Conservation (phyloP, 2,113 vertebrate species). For the Oxyura jamaicensis region DNA sequence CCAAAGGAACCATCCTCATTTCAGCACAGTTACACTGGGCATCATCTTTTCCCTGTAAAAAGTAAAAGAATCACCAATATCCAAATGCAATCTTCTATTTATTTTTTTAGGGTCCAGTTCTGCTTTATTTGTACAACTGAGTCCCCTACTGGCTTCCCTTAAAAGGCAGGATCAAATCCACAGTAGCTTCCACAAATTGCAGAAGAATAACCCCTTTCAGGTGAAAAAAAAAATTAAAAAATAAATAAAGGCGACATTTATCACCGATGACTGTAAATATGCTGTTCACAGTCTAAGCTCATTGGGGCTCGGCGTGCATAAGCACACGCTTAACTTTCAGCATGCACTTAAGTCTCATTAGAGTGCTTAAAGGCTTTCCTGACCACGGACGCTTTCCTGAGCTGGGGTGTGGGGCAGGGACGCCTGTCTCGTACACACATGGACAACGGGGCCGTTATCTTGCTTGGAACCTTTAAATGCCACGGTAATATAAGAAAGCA, state of each 20-base stretch:
- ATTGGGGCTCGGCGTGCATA: background rate
- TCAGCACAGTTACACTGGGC: background rate
- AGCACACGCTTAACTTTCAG: slow-evolving; percentile 61
- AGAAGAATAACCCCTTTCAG: slow-evolving; percentile 62
- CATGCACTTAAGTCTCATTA: slow-evolving; percentile 68
- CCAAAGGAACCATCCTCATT: background rate
- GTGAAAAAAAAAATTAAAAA: background rate
- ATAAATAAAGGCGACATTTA: slow-evolving; percentile 64
- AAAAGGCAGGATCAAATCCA: slow-evolving; percentile 48
- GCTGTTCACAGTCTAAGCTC: slow-evolving; percentile 27
- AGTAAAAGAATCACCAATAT: background rate
- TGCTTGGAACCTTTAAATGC: background rate
- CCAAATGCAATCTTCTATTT: slow-evolving; percentile 6
- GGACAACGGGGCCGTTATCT: slow-evolving; percentile 57
- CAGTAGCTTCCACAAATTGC: slow-evolving; percentile 53
- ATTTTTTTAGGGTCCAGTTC: slow-evolving; percentile 5
- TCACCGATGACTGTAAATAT: slow-evolving; percentile 54
- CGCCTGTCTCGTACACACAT: background rate
- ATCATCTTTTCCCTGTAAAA: background rate
- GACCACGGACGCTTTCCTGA: slow-evolving; percentile 27
- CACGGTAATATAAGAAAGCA: slow-evolving; percentile 16
- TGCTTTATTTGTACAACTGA: slow-evolving; percentile 55
- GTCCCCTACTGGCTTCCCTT: slow-evolving; percentile 56
- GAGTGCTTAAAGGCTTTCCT: slow-evolving; percentile 60
- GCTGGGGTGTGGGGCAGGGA: slow-evolving; percentile 24